Base-by-base conservation (phyloP, 2,113 vertebrate species). In the Seriola dumerili region DNA sequence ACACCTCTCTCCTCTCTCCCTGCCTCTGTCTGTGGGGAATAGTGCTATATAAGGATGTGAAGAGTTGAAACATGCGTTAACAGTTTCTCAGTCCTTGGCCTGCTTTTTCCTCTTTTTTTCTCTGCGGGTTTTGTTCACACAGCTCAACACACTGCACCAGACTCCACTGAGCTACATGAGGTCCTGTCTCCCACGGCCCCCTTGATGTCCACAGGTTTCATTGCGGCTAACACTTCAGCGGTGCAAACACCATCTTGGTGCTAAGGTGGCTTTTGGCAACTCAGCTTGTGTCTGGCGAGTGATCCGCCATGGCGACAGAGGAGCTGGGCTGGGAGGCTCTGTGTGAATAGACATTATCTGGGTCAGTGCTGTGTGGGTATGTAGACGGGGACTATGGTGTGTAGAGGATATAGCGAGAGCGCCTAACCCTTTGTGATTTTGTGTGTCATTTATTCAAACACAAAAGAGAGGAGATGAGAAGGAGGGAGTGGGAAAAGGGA, bases 71-170 rank as follows among this genome's bases (percentile, higher is more conserved):
- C 87, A 86, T 84, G 85, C 88, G 68, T 92, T 86, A 81, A 88
- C 89, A 71, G 75, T 90, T 90, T 81, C 86, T 87, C 77, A 84
- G 85, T 91, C 88, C 91, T 90, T 92, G 90, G 85, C 87, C 91
- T 91, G 87, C 81, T 93, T 93, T 89, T 73, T 42, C 63, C 70
- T 36, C 48, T 29, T 29, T 77, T 79, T 68, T 78, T 80, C 86
- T 89, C 82, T 52, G 3, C 25, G 70, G 78, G 76, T 80, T 91
- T 42, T 85, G 77, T 74, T 84, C 70, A 50, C 76, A 68, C 62
- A 61, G 81, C 84, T 87, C 75, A 86, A 79, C 87, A 81, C 72
- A 75, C 81, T 82, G 85, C 87, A 79, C 71, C 76, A 86, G 71
- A 85, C 87, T 78, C 38, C 25, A 58, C 40, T 12, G 23, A 83